These are phyloP conservation scores for Temnothorax rugatulus DNA, from an alignment of 2,888 invertebrate genomes.

Conservation along the genomic window DNA sequence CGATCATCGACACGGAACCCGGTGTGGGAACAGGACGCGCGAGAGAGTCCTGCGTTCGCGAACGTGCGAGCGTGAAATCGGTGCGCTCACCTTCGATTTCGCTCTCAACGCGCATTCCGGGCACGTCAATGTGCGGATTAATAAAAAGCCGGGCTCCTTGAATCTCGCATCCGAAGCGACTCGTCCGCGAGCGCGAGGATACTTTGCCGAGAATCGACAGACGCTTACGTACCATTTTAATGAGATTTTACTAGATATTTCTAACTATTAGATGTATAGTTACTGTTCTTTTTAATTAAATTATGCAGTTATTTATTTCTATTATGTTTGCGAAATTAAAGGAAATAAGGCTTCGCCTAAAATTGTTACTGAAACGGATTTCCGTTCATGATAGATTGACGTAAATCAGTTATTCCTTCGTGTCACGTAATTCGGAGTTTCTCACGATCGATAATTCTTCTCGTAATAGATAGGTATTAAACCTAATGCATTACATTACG, in stretches of 20 bases:
- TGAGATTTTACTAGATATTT: background rate
- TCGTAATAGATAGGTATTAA: conserved; percentile 19
- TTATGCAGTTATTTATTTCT: background rate
- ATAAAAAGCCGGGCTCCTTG: conserved; percentile 32
- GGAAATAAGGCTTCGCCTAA: background rate
- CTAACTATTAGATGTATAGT: too few species aligned
- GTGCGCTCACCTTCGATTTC: conserved; percentile 53
- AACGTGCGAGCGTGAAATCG: conserved; percentile 59
- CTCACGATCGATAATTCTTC: background rate
- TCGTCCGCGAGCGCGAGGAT: background rate
- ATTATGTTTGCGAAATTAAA: too few species aligned
- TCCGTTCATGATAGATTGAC: background rate
- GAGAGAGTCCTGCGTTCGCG: conserved; percentile 44
- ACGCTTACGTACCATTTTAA: background rate
- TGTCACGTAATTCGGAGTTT: background rate
- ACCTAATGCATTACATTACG: background rate
- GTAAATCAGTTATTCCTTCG: background rate
- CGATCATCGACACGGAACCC: conserved; percentile 65
- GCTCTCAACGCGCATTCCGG: conserved; percentile 47
- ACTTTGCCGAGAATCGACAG: background rate
- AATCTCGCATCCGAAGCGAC: conserved; percentile 16
- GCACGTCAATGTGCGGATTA: conserved; percentile 32
- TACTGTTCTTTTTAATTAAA: background rate
- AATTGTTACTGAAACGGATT: background rate
- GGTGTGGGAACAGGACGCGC: conserved; percentile 48